Conservation (phyloP, 2,113 vertebrate genomes). For the Syngnathus scovelli region DNA sequence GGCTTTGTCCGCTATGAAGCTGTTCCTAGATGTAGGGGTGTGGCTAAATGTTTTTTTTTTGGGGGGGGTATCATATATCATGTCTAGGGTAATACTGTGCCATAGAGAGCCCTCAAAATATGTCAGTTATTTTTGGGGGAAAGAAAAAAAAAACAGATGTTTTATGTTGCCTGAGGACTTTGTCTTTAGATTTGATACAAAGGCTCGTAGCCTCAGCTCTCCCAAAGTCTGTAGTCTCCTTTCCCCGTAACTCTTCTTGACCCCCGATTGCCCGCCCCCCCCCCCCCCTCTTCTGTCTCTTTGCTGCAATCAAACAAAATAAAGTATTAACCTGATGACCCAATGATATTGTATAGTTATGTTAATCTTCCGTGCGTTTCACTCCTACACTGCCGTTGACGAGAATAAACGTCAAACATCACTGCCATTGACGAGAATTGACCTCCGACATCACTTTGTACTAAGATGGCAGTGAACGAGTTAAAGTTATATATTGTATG, state of each 20-base stretch:
- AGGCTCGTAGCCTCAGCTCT: constrained; percentile 74
- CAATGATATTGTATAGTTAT: constrained; percentile 35
- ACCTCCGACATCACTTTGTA: too few species aligned
- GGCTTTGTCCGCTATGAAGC: constrained; percentile 67
- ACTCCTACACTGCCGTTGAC: too few species aligned
- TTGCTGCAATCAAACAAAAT: constrained; percentile 80
- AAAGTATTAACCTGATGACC: constrained; percentile 82
- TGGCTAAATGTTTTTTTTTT: constrained; percentile 56
- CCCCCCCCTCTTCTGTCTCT: constrained; percentile 62
- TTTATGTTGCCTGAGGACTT: constrained; percentile 75
- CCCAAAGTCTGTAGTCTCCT: constrained; percentile 70
- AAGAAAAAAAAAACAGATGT: constrained; percentile 53
- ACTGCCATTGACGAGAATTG: too few species aligned
- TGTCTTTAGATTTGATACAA: constrained; percentile 76
- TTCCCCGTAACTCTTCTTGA: constrained; percentile 42
- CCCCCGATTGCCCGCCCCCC: constrained; percentile 1
- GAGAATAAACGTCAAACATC: too few species aligned
- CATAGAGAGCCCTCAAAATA: constrained; percentile 72
- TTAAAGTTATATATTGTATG: too few species aligned
- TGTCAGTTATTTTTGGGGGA: constrained; percentile 67
- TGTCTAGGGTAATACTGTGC: constrained; percentile 73
- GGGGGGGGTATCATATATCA: constrained; percentile 66
- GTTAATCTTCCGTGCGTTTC: too few species aligned
- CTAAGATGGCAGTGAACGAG: too few species aligned
- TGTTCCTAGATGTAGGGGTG: constrained; percentile 71